Conservation (phyloP, 2,888 invertebrate species). For the Cephonodes hylas region DNA sequence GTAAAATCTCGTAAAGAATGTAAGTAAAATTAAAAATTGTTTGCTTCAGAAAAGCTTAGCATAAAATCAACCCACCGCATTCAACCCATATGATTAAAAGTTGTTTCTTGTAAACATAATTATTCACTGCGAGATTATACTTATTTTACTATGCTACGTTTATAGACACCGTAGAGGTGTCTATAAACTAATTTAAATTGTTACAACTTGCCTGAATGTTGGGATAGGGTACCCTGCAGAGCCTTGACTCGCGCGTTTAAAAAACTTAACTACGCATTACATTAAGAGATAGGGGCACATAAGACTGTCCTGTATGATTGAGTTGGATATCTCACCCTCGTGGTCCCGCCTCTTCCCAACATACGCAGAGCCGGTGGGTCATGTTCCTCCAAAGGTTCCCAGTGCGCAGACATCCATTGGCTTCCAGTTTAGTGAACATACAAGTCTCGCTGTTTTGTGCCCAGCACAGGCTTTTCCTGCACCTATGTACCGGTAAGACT, state of each 20-base stretch:
- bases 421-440: conserved; percentile 78
- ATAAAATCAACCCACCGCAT: too few species aligned
- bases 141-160: background rate
- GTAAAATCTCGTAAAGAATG: background rate
- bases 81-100: too few species aligned
- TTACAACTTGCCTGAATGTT: conserved; percentile 94
- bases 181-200: conserved; percentile 9
- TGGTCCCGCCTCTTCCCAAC: conserved; percentile 78
- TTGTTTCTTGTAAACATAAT: too few species aligned
- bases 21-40: too few species aligned
- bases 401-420: conserved; percentile 82
- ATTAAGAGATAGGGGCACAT: conserved; percentile 46
- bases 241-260: conserved; percentile 66
- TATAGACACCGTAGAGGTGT: conserved; percentile 2
- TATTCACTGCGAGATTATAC: background rate
- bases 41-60: too few species aligned
- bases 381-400: conserved; percentile 84
- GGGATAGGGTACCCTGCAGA: conserved; percentile 97
- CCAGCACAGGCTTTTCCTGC: conserved; percentile 87
- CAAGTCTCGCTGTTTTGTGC: conserved; percentile 83
- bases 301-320: conserved; percentile 31
- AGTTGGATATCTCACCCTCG: conserved; percentile 39
- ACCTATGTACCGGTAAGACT: conserved; percentile 85
- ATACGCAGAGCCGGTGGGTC: conserved; percentile 84
- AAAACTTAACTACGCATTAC: conserved; percentile 24